A percentile compares a stretch with the other conserved stretches of the same genome.
These are phyloP conservation scores for Aeoliscus strigatus DNA, from an alignment of 2,797 vertebrate genomes.

Conservation along the genomic window DNA sequence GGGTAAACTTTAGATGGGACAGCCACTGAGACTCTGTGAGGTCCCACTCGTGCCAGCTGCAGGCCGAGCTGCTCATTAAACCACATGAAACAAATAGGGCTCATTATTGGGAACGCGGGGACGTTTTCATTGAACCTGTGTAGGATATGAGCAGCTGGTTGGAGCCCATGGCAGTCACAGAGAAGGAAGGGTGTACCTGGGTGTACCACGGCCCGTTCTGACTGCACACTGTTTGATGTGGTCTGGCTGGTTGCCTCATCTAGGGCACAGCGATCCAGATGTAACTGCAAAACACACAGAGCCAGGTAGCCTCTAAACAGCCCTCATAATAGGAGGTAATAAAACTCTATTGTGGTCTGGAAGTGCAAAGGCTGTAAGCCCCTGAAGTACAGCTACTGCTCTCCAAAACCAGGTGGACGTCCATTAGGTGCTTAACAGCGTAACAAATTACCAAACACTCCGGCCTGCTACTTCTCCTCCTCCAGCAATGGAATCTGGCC, in stretches of 20 bases:
- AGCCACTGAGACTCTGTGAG: conserved; percentile 54
- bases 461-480: conserved; percentile 51
- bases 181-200: conserved; percentile 40
- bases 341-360: conserved; percentile 72
- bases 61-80: conserved; percentile 67
- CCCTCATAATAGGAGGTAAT: conserved; percentile 76
- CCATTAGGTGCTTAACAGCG: conserved; percentile 73
- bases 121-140: conserved; percentile 10
- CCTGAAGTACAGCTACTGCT: conserved; percentile 57
- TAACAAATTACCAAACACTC: conserved; percentile 78
- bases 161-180: conserved; percentile 20
- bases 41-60: conserved; percentile 63
- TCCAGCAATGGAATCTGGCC: conserved; percentile 64
- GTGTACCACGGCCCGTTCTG: conserved; percentile 28
- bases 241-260: conserved; percentile 53
- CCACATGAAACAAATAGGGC: conserved; percentile 78
- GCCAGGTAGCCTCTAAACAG: conserved; percentile 70
- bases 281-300: conserved; percentile 63
- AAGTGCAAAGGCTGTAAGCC: conserved; percentile 64
- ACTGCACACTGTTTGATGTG: conserved; percentile 72
- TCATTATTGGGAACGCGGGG: conserved; percentile 48
- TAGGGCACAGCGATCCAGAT: conserved; percentile 64
- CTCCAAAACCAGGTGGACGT: conserved; percentile 74
- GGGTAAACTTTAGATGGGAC: conserved; percentile 56
- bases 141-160: conserved; percentile 5